Percentiles rank a stretch among this genome's conserved stretches.
Evolutionary conservation across 2,113 vertebrate genomes (phyloP).

Genomic region (Lophura nycthemera): DNA sequence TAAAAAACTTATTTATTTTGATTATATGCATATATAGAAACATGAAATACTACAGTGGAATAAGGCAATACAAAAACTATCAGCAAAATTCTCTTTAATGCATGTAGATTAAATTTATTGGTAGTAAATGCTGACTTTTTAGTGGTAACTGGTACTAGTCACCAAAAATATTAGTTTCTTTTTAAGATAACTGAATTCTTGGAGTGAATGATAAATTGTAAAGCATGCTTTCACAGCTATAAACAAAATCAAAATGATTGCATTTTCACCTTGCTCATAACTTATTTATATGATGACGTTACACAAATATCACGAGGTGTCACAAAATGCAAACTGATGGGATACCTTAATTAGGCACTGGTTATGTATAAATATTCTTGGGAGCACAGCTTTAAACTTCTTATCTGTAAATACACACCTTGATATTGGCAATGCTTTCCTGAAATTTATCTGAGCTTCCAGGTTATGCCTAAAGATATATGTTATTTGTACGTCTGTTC

Average conservation of each 20-base stretch:
- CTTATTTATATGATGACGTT: not conserved
- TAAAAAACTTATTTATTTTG: not conserved
- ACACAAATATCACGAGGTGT: not conserved
- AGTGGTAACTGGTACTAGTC: not conserved
- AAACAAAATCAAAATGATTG: slow-evolving; percentile 1
- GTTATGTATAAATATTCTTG: not conserved
- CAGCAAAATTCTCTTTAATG: slow-evolving; percentile 23
- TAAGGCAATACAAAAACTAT: not conserved
- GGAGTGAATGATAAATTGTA: not conserved
- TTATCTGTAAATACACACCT: not conserved
- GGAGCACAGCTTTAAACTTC: not conserved
- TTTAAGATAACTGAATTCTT: slow-evolving; percentile 35
- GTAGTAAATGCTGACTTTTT: not conserved
- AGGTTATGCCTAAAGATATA: not conserved
- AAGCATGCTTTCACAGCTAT: not conserved
- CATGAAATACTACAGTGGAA: not conserved
- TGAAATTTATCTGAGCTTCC: not conserved
- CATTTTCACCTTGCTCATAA: not conserved
- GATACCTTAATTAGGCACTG: not conserved
- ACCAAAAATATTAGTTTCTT: slow-evolving; percentile 36
- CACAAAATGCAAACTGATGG: not conserved
- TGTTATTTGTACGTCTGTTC: not conserved
- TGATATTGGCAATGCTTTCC: not conserved
- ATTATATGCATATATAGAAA: not conserved
- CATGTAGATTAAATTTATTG: slow-evolving; percentile 15